Percentiles rank a stretch among this genome's conserved stretches.
Conservation (phyloP, 1,140 invertebrate species). For the Macrostomum lignano region DNA sequence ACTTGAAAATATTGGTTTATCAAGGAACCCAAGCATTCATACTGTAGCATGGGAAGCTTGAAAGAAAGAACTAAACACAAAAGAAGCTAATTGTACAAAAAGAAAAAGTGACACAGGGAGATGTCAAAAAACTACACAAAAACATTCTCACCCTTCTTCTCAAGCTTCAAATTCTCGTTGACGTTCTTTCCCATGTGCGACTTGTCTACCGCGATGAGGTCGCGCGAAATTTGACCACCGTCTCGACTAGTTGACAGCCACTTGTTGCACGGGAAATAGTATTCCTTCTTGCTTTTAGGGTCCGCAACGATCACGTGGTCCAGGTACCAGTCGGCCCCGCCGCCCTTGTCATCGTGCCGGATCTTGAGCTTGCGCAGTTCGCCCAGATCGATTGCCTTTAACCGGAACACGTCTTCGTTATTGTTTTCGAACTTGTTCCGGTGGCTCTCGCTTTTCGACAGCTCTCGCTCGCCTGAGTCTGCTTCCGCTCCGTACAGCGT, state of each 20-base stretch:
- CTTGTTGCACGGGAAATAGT: background rate
- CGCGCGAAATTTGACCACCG: slow-evolving; percentile 12
- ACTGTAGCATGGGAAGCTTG: no score
- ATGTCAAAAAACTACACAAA: slow-evolving; percentile 13
- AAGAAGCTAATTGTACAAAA: no score
- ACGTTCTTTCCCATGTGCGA: slow-evolving; percentile 22
- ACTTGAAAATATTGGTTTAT: no score
- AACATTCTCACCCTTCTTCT: slow-evolving; percentile 19
- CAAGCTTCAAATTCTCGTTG: slow-evolving; percentile 15
- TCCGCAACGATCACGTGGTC: background rate
- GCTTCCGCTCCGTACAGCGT: slow-evolving; percentile 11
- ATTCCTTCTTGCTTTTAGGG: no score
- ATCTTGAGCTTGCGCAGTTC: slow-evolving; percentile 23
- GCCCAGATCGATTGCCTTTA: slow-evolving; percentile 18
- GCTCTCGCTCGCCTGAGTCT: slow-evolving; percentile 7
- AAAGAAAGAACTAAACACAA: no score
- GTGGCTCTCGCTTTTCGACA: slow-evolving; percentile 5
- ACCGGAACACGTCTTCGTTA: slow-evolving; percentile 1
- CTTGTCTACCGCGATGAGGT: slow-evolving; percentile 18
- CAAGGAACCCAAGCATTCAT: no score
- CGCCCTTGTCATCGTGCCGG: slow-evolving; percentile 24
- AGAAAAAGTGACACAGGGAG: no score
- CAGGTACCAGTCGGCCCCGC: slow-evolving; percentile 17
- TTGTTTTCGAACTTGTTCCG: slow-evolving; percentile 4
- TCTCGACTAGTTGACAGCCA: background rate